Base-by-base conservation (phyloP, 2,888 invertebrate species). In the Nomada lathburiana region DNA sequence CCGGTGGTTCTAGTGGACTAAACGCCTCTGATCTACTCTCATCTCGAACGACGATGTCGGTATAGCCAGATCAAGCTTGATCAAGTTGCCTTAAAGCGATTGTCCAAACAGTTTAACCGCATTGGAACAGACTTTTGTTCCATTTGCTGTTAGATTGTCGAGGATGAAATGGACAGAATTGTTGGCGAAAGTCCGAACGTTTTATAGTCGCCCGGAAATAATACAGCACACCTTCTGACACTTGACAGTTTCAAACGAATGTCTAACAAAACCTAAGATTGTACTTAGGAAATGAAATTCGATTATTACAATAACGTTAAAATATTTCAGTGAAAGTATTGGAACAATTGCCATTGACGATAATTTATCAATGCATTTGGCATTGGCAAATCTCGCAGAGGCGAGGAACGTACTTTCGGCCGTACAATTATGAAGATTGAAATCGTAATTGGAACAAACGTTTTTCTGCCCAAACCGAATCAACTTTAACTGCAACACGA, bases 31-130 rank as follows among this genome's bases (percentile, higher is more conserved):
- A 82, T 79, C 65, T 68, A 70, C 42, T 50, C 67, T 64, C 77
- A 71, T 83, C 76, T 68, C 76, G 55, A 63, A 60, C 76, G 72
- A 76, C 73, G 80, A 77, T 85, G 86, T 84, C 84, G 57, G 29
- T 84, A 74, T 82, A 77, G 72, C 72, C 63, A 50, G 77, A 85
- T 76, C 79, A 60, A 82, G 83, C 86, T 88, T 87, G 87, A 90
- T 89, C 85, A 85, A 87, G 84, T 83, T 87, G 84, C 82, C 82
- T 88, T 88, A 87, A 87, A 89, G 85, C 88, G 69, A 71, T 44
- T 80, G 63, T 42, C 62, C 65, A 60, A 55, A 42, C 59, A 16
- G 23, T 62, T 36, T 50, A 23, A 20, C n/a, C 23, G 5, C 18
- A 68, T 60, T 72, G 42, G 62, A 52, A 60, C 55, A 47, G 13